Evolutionary conservation across 2,888 invertebrate genomes (phyloP), one percentile per base, ranked within the genome.

Genomic region (Chalcosyrphus nemorum): DNA sequence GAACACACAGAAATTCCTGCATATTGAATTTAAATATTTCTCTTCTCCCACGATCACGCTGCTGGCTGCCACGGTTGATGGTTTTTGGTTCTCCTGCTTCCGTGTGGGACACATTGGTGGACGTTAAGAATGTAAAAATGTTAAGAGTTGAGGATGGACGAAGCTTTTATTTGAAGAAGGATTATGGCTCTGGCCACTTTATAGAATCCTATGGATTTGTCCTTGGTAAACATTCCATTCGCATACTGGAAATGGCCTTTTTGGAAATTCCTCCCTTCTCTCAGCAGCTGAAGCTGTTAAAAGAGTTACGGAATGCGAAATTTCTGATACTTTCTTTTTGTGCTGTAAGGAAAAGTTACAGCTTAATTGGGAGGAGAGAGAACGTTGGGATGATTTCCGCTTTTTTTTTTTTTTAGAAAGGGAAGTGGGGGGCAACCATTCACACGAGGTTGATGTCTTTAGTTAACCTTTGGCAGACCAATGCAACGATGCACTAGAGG

Each of bases 11-110:
- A 71, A 70, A 84, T 80, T 84, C 84, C 84, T 84, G 84, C 78
- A 84, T 84, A 84, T 84, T 84, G 84, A 84, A 84, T 84, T 84
- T 80, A 84, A 84, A 84, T 84, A 80, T 75, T 80, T 75, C 70
- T 54, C 74, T 84, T 80, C 68, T 80, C 70, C 80, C 84, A 78
- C 80, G 74, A 78, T 84, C 68, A 80, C 52, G 57, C 47, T 68
- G 27, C 27, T 27, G 32, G 6, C 32, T 32, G 78, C 56, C 68
- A 80, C 70, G 68, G 63, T 70, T 72, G 75, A 56, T 68, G 65
- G 29, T 43, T 47, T 17, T 54, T n/a, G n/a, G n/a, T n/a, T 47
- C 47, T 21, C 63, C 63, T 41, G n/a, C 43, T 50, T 7, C 35
- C 38, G 41, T 57, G 43, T 70, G 56, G 61, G 47, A 65, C 27